Evolutionary conservation across 2,113 vertebrate genomes (phyloP).

Genomic region (Theristicus caerulescens): DNA sequence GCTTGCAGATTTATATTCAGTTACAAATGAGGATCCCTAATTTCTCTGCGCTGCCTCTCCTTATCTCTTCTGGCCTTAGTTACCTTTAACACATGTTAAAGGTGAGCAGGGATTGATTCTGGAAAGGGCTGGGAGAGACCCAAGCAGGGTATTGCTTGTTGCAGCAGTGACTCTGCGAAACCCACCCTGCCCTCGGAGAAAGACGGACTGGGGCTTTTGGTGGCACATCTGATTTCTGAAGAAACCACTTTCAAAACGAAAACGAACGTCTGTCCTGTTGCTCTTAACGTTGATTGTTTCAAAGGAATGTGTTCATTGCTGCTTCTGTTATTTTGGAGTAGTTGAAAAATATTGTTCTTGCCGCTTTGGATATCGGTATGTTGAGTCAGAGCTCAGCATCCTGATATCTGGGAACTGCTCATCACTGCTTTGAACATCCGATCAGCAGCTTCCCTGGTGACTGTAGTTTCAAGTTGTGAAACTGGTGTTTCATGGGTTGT

Average conservation of each 20-base stretch:
- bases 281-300: too few species aligned
- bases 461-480: neutral
- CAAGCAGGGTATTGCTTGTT: neutral
- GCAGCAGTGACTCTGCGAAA: neutral
- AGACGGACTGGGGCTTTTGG: neutral
- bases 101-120: neutral
- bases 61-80: neutral
- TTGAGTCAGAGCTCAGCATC: neutral
- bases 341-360: neutral
- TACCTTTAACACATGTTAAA: rapidly evolving
- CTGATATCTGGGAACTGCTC: too few species aligned
- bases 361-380: rapidly evolving
- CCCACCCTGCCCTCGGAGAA: neutral
- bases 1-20: neutral
- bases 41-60: neutral
- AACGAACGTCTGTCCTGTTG: neutral
- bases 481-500: neutral
- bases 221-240: neutral
- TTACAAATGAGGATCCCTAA: neutral
- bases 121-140: neutral
- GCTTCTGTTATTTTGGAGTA: neutral
- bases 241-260: neutral
- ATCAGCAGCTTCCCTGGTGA: neutral
- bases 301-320: neutral
- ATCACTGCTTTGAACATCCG: neutral